Conservation (phyloP, 2,797 vertebrate genomes). For the Ambastaia sidthimunki region DNA sequence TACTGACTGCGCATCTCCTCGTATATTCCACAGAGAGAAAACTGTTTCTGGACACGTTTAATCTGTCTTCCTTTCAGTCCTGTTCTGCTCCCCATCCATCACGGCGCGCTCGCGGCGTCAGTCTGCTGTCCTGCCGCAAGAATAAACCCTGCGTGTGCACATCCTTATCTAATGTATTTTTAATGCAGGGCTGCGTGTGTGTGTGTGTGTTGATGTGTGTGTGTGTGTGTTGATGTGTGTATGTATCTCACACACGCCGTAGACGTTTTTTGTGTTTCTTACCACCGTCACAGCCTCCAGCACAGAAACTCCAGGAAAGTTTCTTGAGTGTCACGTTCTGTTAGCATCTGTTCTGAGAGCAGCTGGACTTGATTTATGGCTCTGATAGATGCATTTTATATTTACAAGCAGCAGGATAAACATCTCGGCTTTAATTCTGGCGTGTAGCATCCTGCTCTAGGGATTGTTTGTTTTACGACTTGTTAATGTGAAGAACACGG, state of each 20-base stretch:
- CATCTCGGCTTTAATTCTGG: conserved; percentile 58
- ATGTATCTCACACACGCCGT: conserved; percentile 1
- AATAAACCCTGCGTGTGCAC: conserved; percentile 28
- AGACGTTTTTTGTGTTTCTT: conserved; percentile 13
- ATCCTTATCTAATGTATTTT: conserved; percentile 44
- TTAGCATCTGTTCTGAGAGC: conserved; percentile 52
- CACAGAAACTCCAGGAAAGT: conserved; percentile 19
- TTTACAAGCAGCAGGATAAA: conserved; percentile 60
- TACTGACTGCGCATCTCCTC: conserved; percentile 34
- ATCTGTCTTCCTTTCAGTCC: conserved; percentile 56
- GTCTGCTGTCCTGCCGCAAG: not conserved
- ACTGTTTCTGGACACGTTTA: conserved; percentile 46
- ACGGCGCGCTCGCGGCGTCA: conserved; percentile 26
- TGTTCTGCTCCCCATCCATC: conserved; percentile 48
- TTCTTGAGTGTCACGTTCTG: conserved; percentile 46
- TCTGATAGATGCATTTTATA: conserved; percentile 53
- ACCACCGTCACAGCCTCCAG: not conserved
- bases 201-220: not conserved
- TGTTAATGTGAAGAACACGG: conserved; percentile 52
- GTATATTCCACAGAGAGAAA: conserved; percentile 47
- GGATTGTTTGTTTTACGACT: conserved; percentile 55
- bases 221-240: conserved; percentile 14
- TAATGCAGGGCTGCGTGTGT: not conserved
- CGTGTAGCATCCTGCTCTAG: conserved; percentile 53
- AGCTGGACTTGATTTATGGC: conserved; percentile 55